These are phyloP conservation scores for Takifugu rubripes DNA, from an alignment of 2,797 vertebrate species.

Conservation along the genomic window DNA sequence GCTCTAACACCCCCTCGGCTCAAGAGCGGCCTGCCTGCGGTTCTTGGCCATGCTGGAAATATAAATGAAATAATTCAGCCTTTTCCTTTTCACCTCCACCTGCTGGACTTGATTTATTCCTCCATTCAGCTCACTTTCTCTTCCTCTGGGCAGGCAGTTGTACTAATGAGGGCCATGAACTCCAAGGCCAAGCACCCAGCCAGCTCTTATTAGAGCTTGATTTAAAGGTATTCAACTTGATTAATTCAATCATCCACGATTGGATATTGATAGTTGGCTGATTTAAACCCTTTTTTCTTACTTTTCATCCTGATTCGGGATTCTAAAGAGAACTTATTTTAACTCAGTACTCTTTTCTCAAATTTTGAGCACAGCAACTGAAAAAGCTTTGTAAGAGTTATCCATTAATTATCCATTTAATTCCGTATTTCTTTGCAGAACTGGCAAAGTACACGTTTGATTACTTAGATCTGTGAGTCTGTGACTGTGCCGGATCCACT, in stretches of 20 bases:
- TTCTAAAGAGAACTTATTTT: too few species aligned
- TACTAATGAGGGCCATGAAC: slow-evolving; percentile 41
- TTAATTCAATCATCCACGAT: slow-evolving; percentile 51
- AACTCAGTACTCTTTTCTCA: too few species aligned
- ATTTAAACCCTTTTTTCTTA: slow-evolving; percentile 1
- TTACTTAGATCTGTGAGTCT: background rate
- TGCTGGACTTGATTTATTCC: background rate
- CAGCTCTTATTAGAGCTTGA: slow-evolving; percentile 11
- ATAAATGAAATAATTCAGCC: background rate
- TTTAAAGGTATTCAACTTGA: slow-evolving; percentile 22
- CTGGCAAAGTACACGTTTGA: background rate
- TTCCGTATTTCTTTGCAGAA: too few species aligned
- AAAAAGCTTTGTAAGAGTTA: too few species aligned
- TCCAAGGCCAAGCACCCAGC: slow-evolving; percentile 6
- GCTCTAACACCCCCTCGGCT: too few species aligned
- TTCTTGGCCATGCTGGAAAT: too few species aligned
- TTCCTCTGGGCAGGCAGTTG: slow-evolving; percentile 13
- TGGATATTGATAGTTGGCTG: slow-evolving; percentile 45
- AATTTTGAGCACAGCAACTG: too few species aligned
- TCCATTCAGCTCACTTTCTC: background rate
- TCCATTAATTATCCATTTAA: too few species aligned
- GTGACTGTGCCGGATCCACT: background rate
- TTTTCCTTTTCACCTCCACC: background rate
- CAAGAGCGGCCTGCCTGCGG: too few species aligned
- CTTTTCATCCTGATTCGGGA: background rate